Evolutionary conservation across 2,888 invertebrate species (phyloP), one percentile per base, ranked within the genome.

Genomic region (Cheilosia vulpina): DNA sequence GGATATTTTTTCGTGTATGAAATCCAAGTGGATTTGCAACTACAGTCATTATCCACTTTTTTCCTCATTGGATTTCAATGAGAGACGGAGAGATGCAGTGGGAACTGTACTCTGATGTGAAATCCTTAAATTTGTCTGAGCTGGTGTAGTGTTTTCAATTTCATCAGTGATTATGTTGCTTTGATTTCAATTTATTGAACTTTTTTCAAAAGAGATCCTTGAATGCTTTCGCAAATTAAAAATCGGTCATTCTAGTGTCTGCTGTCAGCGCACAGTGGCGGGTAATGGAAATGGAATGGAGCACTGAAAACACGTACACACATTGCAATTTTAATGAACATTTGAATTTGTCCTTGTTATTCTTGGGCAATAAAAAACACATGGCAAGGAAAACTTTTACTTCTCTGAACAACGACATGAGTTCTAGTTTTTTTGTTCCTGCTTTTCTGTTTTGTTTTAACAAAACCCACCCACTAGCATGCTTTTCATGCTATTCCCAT

Each of bases 271-370:
- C 13, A 5, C 5, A 7, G 41, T 15, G 47, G 45, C 17, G 60
- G 21, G 19, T 55, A 43, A 41, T 68, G 58, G 38, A 21, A 50
- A 50, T n/a, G 84, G 47, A 83, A 80, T 76, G 31, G 31, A 9
- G 31, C 31, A 75, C 80, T 58, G 63, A 78, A 80, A 68, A 75
- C 69, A 79, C 68, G 72, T 68, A 73, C 60, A 73, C 60, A 84
- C 84, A 76, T 71, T 84, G 69, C 80, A 84, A 76, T 84, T 84
- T 80, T 84, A 80, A 84, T 84, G 84, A 84, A 84, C 84, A 79
- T 84, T 84, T 84, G 79, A 84, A 80, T 80, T 84, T 80, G 84
- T 84, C 84, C 84, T 84, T 84, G 84, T 84, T 84, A 69, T 76
- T 80, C 75, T 80, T 80, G 79, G 69, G 79, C 58, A 79, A 84